Percentiles rank a stretch among this genome's conserved stretches.
These are phyloP conservation scores for Clarias gariepinus DNA, from an alignment of 2,113 vertebrate species.

Conservation along the genomic window DNA sequence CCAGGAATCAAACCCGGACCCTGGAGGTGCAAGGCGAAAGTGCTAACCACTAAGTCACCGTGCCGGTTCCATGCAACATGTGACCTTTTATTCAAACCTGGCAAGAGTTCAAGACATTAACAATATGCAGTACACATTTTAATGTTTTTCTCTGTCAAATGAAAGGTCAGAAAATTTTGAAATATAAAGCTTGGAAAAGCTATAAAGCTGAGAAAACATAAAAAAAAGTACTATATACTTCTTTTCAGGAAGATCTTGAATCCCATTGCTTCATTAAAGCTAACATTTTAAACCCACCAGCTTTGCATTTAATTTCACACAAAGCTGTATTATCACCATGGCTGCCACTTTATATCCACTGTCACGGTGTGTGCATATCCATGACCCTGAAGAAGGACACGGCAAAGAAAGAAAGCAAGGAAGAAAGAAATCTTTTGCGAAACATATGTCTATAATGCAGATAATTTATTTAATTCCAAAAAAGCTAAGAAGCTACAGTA, in stretches of 20 bases:
- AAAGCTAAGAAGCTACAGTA: slow-evolving; percentile 1
- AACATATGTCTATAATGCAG: slow-evolving; percentile 27
- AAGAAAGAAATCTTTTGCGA: slow-evolving; percentile 56
- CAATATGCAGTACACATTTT: slow-evolving; percentile 9
- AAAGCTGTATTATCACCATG: slow-evolving; percentile 6
- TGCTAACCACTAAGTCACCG: too few species aligned
- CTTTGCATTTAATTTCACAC: slow-evolving; percentile 2
- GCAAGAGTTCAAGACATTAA: slow-evolving; percentile 1
- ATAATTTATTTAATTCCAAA: not conserved
- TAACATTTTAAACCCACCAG: slow-evolving; percentile 4
- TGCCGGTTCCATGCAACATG: not conserved
- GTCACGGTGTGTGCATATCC: slow-evolving; percentile 31
- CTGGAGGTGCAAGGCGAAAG: too few species aligned
- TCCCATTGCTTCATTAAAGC: slow-evolving; percentile 53
- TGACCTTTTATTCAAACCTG: not conserved
- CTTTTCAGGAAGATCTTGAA: slow-evolving; percentile 27
- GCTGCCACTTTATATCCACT: not conserved
- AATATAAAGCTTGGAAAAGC: slow-evolving; percentile 47
- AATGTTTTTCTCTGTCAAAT: slow-evolving; percentile 35
- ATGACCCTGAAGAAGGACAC: slow-evolving; percentile 47
- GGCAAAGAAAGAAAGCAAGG: slow-evolving; percentile 54
- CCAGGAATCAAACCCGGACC: too few species aligned
- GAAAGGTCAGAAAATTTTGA: not conserved
- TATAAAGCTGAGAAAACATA: not conserved
- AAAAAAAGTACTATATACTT: not conserved